phyloP scores from a whole-genome alignment of 2,113 vertebrate genomes.

The Prunella fulvescens region DNA sequence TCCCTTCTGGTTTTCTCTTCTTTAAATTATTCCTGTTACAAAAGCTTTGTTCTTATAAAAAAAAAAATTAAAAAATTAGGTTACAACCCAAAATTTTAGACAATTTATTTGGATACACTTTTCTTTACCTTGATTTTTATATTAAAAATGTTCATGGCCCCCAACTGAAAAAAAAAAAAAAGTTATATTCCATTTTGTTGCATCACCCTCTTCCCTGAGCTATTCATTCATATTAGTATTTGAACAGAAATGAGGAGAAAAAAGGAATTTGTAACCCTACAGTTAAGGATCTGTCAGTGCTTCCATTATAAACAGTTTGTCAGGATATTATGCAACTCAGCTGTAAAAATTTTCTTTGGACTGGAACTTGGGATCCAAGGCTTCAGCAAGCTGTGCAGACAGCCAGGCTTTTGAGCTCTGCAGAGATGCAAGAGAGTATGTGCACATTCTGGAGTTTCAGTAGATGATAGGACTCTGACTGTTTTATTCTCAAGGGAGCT shows the following conservation, averaged over 20 bases:
- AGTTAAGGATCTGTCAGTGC: slow-evolving; percentile 46
- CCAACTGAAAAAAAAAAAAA: background rate
- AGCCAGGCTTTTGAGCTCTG: slow-evolving; percentile 25
- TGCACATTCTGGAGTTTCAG: slow-evolving; percentile 28
- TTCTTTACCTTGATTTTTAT: background rate
- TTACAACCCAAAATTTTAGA: background rate
- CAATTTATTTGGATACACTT: background rate
- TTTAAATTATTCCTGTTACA: background rate
- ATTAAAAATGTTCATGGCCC: background rate
- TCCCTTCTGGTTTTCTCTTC: background rate
- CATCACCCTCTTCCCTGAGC: background rate
- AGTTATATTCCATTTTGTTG: background rate
- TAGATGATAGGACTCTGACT: slow-evolving; percentile 20
- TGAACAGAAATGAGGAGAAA: slow-evolving; percentile 13
- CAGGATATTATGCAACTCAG: slow-evolving; percentile 60
- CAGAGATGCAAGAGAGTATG: background rate
- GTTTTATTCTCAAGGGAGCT: slow-evolving; percentile 25
- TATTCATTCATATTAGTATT: slow-evolving; percentile 11
- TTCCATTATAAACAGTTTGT: slow-evolving; percentile 64
- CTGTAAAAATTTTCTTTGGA: slow-evolving; percentile 60
- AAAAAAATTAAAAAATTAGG: background rate
- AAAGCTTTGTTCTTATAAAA: background rate
- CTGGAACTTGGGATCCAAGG: slow-evolving; percentile 48
- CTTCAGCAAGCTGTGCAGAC: slow-evolving; percentile 18
- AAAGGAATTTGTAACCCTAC: background rate